Evolutionary conservation across 1,140 invertebrate species (phyloP), one percentile per base, ranked within the genome.

Genomic region (Fopius arisanus): DNA sequence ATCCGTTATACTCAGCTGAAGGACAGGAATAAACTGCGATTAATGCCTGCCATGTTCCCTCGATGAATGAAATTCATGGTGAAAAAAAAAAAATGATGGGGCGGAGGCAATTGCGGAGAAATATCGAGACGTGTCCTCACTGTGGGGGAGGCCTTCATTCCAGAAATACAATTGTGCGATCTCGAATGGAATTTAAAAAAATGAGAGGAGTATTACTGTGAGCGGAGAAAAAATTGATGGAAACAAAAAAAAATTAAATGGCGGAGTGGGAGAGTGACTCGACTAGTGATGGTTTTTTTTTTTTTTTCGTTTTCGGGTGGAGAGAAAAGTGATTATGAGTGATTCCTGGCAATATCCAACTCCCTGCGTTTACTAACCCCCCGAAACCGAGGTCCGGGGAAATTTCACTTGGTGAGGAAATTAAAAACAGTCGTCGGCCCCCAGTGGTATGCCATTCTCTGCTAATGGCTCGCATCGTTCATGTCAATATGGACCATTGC

Each of bases 401-500:
- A 87, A 87, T 88, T 48, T 88, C 85, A 87, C 85, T 87, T 84
- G 79, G 78, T 83, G 78, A 84, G 84, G 86, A 87, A 88, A 87
- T 88, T 87, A 88, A 87, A 88, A 88, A 87, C 85, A 85, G 85
- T 87, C 85, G 83, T 84, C 79, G 78, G 82, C 29, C 33, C 28
- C 37, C 31, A 23, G 31, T 28, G 51, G 43, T 23, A 23, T 26
- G 23, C 51, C 48, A 59, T 33, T 78, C 78, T 79, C 80, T 78
- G 80, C 83, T 87, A 88, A 88, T 87, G 84, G 84, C 83, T 75
- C 76, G 82, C 87, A 88, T 87, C 86, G 86, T 88, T 88, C 87
- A 88, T 86, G 87, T 88, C 87, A 88, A 88, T 87, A 88, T 88
- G 87, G 85, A 75, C 86, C 86, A 88, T 87, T 88, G 86, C 86